Percentiles rank a stretch among this genome's conserved stretches.
Evolutionary conservation across 2,888 invertebrate genomes (phyloP).

Genomic region (Macrosiphum euphorbiae): DNA sequence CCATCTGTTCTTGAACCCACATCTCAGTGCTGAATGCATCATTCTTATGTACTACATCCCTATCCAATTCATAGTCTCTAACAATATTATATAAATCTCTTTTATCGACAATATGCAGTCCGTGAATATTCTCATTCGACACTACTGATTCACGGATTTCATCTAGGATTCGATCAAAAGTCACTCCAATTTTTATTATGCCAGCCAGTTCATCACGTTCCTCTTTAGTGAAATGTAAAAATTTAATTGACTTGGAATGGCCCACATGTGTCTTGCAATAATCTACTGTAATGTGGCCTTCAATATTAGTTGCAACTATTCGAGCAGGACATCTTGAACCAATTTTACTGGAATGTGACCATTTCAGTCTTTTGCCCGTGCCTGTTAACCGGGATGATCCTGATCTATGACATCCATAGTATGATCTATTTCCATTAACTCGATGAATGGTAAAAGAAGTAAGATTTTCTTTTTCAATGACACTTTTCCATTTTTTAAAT

Average conservation of each 20-base stretch:
- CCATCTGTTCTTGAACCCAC: slow-evolving; percentile 37
- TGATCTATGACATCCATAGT: slow-evolving; percentile 23
- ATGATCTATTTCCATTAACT: slow-evolving; percentile 15
- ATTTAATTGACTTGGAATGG: slow-evolving; percentile 18
- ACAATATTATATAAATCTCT: slow-evolving; percentile 53
- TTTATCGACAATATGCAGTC: slow-evolving; percentile 17
- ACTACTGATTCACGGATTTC: slow-evolving; percentile 5
- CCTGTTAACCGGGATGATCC: slow-evolving; percentile 10
- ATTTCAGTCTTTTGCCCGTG: slow-evolving; percentile 12
- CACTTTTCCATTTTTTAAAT: slow-evolving; percentile 23
- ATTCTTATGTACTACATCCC: slow-evolving; percentile 28
- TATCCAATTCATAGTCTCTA: slow-evolving; percentile 15
- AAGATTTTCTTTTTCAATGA: slow-evolving; percentile 1
- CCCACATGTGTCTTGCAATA: slow-evolving; percentile 22
- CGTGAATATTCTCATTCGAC: slow-evolving; percentile 1
- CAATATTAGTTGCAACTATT: neutral
- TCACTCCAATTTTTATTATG: slow-evolving; percentile 4
- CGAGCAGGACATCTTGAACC: slow-evolving; percentile 9
- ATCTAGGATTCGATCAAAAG: slow-evolving; percentile 1
- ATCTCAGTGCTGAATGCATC: slow-evolving; percentile 27
- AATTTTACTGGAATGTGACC: slow-evolving; percentile 29
- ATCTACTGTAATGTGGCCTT: slow-evolving; percentile 8
- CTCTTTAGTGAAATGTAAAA: slow-evolving; percentile 20
- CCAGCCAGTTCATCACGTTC: slow-evolving; percentile 8
- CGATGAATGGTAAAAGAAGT: slow-evolving; percentile 23